Evolutionary conservation across 2,113 vertebrate genomes (phyloP).

Genomic region (Galeopterus variegatus): DNA sequence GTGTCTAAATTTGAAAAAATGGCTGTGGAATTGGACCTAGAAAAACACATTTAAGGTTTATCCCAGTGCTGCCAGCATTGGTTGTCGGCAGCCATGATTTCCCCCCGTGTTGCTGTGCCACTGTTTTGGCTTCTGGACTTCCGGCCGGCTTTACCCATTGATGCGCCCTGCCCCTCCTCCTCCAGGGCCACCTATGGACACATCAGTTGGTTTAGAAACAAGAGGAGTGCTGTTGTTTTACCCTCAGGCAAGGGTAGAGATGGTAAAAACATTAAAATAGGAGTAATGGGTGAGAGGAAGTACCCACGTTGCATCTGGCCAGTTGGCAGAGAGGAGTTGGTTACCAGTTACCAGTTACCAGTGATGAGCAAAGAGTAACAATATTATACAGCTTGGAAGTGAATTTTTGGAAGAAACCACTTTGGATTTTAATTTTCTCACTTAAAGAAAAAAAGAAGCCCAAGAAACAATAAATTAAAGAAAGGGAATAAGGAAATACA

Average conservation of each 20-base stretch:
- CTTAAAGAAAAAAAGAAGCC: not conserved
- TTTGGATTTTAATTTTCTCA: conserved; percentile 40
- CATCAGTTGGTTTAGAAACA: not conserved
- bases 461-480: not conserved
- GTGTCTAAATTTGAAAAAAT: conserved; percentile 69
- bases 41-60: conserved; percentile 42
- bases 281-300: conserved; percentile 23
- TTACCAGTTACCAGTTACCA: not conserved
- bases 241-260: not conserved
- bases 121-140: not conserved
- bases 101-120: not conserved
- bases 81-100: not conserved
- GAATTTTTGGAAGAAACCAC: conserved; percentile 52
- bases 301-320: not conserved
- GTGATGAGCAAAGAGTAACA: conserved; percentile 29
- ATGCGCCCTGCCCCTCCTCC: not conserved
- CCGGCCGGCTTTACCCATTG: accelerated
- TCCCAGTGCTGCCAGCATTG: conserved; percentile 29
- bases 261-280: conserved; percentile 2
- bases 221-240: not conserved
- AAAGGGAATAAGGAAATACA: conserved; percentile 29
- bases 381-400: conserved; percentile 24
- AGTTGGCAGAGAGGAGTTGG: not conserved
- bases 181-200: not conserved
- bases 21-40: conserved; percentile 41